Conservation (phyloP, 1,140 invertebrate genomes). For the Danaus melanippus region DNA sequence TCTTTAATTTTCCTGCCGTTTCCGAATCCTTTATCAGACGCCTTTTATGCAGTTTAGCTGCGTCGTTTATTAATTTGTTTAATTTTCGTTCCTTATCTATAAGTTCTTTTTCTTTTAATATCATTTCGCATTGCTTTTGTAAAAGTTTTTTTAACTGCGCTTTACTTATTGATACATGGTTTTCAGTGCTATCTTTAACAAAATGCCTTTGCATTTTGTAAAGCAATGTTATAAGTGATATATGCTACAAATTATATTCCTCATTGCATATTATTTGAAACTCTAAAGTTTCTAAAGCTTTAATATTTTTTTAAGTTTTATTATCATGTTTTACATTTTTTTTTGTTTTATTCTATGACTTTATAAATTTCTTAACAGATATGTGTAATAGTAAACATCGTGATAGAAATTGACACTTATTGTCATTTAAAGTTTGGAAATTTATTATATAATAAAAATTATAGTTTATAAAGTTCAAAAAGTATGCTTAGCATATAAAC, state of each 20-base stretch:
- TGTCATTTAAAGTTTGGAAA: too few species aligned
- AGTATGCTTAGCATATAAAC: too few species aligned
- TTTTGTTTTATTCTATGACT: too few species aligned
- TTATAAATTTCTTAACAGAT: too few species aligned
- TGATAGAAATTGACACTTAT: too few species aligned
- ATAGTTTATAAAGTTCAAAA: too few species aligned
- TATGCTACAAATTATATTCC: too few species aligned
- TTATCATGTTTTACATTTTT: neutral
- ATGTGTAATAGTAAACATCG: too few species aligned
- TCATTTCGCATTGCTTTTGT: conserved; percentile 13
- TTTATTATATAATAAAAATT: too few species aligned
- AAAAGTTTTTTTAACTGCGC: conserved; percentile 2
- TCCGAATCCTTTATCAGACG: conserved; percentile 5
- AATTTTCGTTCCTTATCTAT: conserved; percentile 9
- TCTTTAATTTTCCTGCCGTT: conserved; percentile 9
- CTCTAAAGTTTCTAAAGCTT: too few species aligned
- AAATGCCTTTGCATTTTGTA: conserved; percentile 12
- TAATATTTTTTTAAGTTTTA: conserved; percentile 1
- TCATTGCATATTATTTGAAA: too few species aligned
- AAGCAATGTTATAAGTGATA: too few species aligned
- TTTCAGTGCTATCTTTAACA: conserved; percentile 6
- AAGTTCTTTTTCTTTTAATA: conserved; percentile 14
- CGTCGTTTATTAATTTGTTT: conserved; percentile 7
- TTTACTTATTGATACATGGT: neutral
- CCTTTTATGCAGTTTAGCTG: conserved; percentile 6